Evolutionary conservation across 2,797 vertebrate species (phyloP).

Genomic region (Macropus fuliginosus): DNA sequence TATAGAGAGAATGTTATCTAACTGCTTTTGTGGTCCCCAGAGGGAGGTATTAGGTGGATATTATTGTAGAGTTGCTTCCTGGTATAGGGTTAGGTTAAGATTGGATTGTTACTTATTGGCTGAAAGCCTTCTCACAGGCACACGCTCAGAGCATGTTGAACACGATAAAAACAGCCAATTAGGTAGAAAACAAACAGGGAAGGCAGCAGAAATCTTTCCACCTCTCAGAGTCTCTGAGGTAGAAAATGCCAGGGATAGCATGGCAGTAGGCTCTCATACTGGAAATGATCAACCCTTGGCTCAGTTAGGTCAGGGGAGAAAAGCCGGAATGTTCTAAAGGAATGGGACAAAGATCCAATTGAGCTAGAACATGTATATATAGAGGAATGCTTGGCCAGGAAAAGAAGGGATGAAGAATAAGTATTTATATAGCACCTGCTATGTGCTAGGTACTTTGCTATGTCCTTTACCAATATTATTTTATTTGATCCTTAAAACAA

Average conservation of each 20-base stretch:
- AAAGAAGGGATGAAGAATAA: neutral
- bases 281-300: neutral
- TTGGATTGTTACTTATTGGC: slow-evolving; percentile 49
- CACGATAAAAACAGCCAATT: neutral
- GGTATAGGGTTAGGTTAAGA: neutral
- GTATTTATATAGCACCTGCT: neutral
- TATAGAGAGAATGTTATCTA: slow-evolving; percentile 38
- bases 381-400: neutral
- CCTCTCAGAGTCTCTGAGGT: neutral
- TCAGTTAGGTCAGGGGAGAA: neutral
- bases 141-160: neutral
- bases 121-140: slow-evolving; percentile 7
- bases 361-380: neutral
- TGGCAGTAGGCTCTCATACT: neutral
- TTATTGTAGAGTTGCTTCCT: slow-evolving; percentile 46
- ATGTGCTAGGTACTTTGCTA: neutral
- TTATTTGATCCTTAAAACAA: neutral
- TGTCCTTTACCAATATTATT: neutral
- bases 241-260: neutral
- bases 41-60: slow-evolving; percentile 44
- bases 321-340: neutral
- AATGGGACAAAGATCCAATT: neutral
- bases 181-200: neutral
- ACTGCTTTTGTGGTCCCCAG: slow-evolving; percentile 4
- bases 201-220: neutral